phyloP scores from a whole-genome alignment of 2,113 vertebrate genomes.

The Recurvirostra avosetta region DNA sequence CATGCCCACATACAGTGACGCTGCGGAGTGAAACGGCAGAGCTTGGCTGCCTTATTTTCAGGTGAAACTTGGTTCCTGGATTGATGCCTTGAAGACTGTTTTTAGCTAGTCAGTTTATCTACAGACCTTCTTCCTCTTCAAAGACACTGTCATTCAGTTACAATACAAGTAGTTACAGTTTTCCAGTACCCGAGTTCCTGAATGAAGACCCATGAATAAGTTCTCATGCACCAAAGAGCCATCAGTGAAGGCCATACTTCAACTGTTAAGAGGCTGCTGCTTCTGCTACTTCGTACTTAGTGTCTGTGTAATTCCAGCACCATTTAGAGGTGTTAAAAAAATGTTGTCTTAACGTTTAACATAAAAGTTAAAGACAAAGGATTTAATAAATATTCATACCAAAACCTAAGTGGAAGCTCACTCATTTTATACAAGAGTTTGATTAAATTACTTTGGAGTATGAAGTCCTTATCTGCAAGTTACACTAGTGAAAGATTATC shows the following conservation, averaged over 20 bases:
- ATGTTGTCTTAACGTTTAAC: background rate
- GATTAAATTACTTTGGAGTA: background rate
- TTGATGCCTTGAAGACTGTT: background rate
- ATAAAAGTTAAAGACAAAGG: background rate
- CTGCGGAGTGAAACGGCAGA: fast-evolving
- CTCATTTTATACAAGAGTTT: background rate
- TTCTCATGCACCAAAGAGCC: background rate
- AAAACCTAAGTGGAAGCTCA: background rate
- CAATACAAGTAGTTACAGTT: background rate
- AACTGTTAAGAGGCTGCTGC: background rate
- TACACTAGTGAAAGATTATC: background rate
- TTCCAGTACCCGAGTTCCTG: background rate
- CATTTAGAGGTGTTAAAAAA: background rate
- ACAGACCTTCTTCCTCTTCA: background rate
- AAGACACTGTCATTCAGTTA: background rate
- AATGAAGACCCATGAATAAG: background rate
- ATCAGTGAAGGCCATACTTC: background rate
- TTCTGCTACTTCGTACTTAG: background rate
- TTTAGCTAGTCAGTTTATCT: background rate
- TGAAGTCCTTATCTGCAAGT: background rate
- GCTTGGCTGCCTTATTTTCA: background rate
- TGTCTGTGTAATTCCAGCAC: background rate
- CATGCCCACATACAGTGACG: fast-evolving
- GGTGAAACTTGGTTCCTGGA: background rate
- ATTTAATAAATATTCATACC: background rate